Evolutionary conservation across 2,113 vertebrate genomes (phyloP).

Genomic region (Dermatemys mawii): DNA sequence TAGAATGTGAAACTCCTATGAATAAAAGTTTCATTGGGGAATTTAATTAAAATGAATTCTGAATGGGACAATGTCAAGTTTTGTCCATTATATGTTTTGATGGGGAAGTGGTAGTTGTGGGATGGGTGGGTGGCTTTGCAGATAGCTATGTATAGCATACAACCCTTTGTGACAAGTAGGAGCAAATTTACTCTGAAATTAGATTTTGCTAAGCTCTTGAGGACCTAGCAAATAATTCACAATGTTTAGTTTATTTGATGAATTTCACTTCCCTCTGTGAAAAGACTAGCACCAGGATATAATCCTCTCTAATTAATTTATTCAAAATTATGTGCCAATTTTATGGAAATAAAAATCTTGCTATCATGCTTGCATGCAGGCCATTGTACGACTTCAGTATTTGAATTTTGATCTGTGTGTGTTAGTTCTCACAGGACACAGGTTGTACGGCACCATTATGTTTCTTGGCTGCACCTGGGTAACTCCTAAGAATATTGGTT

Average conservation of each 20-base stretch:
- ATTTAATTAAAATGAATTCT: rapidly evolving
- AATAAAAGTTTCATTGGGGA: background rate
- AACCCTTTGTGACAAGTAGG: background rate
- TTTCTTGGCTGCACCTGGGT: background rate
- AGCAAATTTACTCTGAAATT: background rate
- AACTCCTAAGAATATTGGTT: background rate
- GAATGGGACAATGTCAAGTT: background rate
- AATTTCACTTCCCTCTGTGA: background rate
- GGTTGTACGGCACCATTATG: background rate
- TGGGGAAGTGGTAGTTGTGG: background rate
- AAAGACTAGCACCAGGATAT: background rate
- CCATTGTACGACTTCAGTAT: background rate
- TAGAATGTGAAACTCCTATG: background rate
- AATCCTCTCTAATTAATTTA: rapidly evolving
- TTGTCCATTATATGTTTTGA: background rate
- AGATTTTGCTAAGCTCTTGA: background rate
- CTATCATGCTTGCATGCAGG: background rate
- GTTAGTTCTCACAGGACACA: background rate
- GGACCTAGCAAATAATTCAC: background rate
- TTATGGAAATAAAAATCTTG: background rate
- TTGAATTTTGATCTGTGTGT: background rate
- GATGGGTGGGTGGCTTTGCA: background rate
- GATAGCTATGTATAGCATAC: background rate
- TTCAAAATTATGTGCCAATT: background rate
- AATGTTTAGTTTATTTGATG: background rate